Conservation (phyloP, 2,797 vertebrate species). For the Cuniculus paca region DNA sequence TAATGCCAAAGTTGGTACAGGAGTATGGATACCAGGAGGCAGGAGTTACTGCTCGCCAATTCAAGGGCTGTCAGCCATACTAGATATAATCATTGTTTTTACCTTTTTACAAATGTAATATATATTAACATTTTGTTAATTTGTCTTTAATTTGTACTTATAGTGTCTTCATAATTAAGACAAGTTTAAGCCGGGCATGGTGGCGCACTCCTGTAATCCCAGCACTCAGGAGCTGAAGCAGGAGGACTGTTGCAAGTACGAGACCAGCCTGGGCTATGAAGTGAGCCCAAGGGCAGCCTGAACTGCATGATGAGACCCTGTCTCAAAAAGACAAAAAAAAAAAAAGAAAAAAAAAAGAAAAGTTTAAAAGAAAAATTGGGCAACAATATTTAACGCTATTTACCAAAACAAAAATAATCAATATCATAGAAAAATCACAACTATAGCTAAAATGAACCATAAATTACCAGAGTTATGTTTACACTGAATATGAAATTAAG, state of each 20-base stretch:
- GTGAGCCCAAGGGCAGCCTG: too few relatives aligned
- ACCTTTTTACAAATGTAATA: neutral
- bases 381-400: neutral
- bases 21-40: neutral
- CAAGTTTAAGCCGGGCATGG: too few relatives aligned
- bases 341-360: too few relatives aligned
- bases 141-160: neutral
- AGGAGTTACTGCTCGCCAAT: neutral
- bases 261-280: too few relatives aligned
- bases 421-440: neutral
- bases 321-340: too few relatives aligned
- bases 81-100: neutral
- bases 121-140: neutral
- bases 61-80: neutral
- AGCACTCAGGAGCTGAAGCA: too few relatives aligned
- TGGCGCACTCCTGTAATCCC: too few relatives aligned
- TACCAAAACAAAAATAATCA: neutral
- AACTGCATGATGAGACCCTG: too few relatives aligned
- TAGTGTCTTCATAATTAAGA: slow-evolving; percentile 1
- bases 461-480: neutral
- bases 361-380: neutral
- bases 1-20: neutral
- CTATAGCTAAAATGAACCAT: neutral
- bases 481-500: slow-evolving; percentile 21
- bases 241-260: too few relatives aligned